Conservation (phyloP, 2,113 vertebrate genomes). For the Struthio camelus region DNA sequence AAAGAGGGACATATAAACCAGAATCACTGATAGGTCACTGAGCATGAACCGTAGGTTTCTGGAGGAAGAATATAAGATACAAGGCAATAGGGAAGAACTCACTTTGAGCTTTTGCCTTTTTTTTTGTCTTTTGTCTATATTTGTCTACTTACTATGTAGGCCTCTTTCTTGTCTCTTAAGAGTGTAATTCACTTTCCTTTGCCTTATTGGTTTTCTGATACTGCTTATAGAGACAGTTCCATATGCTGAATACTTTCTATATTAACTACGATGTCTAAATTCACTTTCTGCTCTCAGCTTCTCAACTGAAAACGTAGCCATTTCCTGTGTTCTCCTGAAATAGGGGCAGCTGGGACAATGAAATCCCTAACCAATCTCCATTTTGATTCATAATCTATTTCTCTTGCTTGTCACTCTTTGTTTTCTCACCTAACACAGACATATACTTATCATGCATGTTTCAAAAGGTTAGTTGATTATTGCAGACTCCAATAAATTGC, state of each 20-base stretch:
- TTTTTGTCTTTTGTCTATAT: neutral
- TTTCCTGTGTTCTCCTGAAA: neutral
- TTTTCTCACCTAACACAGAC: neutral
- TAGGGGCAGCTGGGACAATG: neutral
- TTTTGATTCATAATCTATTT: neutral
- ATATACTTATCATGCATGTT: neutral
- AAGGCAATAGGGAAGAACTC: neutral
- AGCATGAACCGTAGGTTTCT: neutral
- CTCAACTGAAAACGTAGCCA: neutral
- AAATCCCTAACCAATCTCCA: neutral
- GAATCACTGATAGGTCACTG: neutral
- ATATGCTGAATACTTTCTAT: neutral
- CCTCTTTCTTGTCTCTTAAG: neutral
- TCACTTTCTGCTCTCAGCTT: conserved; percentile 2
- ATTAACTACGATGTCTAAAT: neutral
- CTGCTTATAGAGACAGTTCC: neutral
- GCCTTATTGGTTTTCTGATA: neutral
- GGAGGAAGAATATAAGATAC: neutral
- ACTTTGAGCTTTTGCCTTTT: neutral
- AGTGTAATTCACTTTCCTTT: neutral
- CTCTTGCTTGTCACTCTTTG: neutral
- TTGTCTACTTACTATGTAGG: neutral
- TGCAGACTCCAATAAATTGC: neutral
- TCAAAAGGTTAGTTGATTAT: neutral
- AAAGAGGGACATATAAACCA: neutral